Evolutionary conservation across 2,797 vertebrate genomes (phyloP), one percentile per base, ranked within the genome.

Genomic region (Tokudaia muenninki): DNA sequence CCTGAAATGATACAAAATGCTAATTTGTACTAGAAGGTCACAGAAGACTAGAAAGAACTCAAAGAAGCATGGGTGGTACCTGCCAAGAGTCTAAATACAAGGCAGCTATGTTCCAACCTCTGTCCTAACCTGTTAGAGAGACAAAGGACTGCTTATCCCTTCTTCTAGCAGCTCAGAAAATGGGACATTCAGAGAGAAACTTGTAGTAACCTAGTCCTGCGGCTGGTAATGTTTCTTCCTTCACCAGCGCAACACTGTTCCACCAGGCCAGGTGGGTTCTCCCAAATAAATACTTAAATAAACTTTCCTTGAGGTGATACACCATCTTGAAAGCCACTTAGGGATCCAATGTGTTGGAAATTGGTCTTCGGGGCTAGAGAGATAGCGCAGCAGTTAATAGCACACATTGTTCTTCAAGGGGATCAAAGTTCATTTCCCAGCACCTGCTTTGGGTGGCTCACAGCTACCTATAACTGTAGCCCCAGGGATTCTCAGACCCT

Each of bases 101-200:
- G 44, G 74, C 82, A 80, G 26, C 12, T 86, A 26, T 95, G 94
- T 92, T 52, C 21, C 81, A 80, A 47, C 34, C 50, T 87, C 61
- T 92, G 75, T 47, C 57, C 0, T 55, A 59, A 63, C 80, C 91
- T 78, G 11, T 77, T 83, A 70, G 74, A 92, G 52, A 93, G 26
- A 65, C 41, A 88, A 90, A 82, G 57, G n/a, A 6, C 6, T 0
- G 77, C 63, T 7, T 81, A 82, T 16, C 89, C 59, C 34, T 94
- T 78, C 52, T 83, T 55, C 31, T 21, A 21, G 21, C 92, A 21
- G 21, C 92, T 94, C 90, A 80, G 86, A 94, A 96, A 70, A 79
- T 8, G 78, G 77, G 55, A 95, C 77, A 91, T 91, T 92, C 91
- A 92, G 78, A 94, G 92, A 79, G 34, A 92, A 63, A 65, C 70